Evolutionary conservation across 2,797 vertebrate species (phyloP), one percentile per base, ranked within the genome.

Genomic region (Microctenopoma stevenorrisi): DNA sequence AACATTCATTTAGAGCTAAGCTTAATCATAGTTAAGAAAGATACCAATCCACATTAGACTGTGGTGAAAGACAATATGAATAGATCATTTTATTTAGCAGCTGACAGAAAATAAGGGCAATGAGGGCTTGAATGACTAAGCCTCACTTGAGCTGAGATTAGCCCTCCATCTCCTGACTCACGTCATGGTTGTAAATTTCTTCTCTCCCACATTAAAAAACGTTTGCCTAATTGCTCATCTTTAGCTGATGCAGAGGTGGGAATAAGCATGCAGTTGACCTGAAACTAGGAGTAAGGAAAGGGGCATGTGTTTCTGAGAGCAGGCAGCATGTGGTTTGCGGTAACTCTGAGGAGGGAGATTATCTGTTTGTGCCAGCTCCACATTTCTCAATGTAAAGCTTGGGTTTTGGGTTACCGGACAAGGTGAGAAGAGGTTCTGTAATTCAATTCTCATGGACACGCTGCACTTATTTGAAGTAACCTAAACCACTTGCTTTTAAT

Each of bases 361-460:
- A 88, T 91, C 88, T 82, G 70, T 86, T 89, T 85, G 84, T 81
- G 83, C 84, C 86, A 81, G 86, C 79, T 84, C 83, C 78, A 83
- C 86, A 76, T 88, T 88, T 89, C 82, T 88, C 78, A 76, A 88
- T 43, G 74, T 91, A 85, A 90, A 83, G 68, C 86, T 88, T 74
- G 52, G 81, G 91, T 83, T 82, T 92, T 67, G 1, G 70, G 85
- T 92, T 92, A 85, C 91, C 60, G 61, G 76, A 86, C 68, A 86
- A 90, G 84, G 86, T 89, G 89, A 91, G 85, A 91, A 89, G 75
- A 52, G 83, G 71, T 77, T 88, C 84, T 74, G 83, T 80, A 87
- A 88, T 86, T 83, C 49, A 83, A 83, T 57, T 85, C 75, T 72
- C 12, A 18, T 56, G 64, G 63, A 79, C 63, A 73, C 22, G 22